Evolutionary conservation across 2,888 invertebrate genomes (phyloP).

Genomic region (Acrobasis suavella): DNA sequence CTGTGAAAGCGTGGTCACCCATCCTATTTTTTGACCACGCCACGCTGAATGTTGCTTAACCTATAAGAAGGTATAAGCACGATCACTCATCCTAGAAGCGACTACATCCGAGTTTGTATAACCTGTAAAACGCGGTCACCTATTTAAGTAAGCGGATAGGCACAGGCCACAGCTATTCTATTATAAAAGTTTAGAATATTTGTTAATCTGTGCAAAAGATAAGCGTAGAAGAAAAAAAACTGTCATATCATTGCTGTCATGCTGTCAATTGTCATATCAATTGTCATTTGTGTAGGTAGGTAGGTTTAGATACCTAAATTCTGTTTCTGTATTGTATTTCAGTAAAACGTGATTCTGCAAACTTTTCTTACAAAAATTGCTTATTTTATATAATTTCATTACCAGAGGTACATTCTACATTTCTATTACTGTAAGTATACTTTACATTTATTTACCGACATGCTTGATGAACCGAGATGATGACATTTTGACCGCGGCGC

Average conservation of each 20-base stretch:
- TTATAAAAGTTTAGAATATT: too few species aligned
- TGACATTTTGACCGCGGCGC: constrained; percentile 9
- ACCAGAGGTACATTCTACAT: constrained; percentile 1
- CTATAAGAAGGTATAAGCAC: too few species aligned
- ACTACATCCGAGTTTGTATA: too few species aligned
- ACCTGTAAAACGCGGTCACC: too few species aligned
- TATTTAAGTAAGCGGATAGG: too few species aligned
- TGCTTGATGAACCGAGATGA: neutral
- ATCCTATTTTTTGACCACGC: too few species aligned
- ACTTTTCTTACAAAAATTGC: constrained; percentile 19
- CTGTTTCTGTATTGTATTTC: constrained; percentile 23
- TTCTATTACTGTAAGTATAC: constrained; percentile 22
- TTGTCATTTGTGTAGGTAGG: constrained; percentile 26
- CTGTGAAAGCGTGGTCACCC: too few species aligned
- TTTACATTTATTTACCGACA: neutral
- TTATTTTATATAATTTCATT: neutral
- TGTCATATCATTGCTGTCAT: neutral
- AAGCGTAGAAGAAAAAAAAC: neutral
- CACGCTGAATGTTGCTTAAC: too few species aligned
- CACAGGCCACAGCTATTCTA: too few species aligned
- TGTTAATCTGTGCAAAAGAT: neutral
- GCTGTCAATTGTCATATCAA: neutral
- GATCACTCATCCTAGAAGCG: too few species aligned
- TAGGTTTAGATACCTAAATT: too few species aligned
- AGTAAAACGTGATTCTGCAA: constrained; percentile 21